Evolutionary conservation across 1,140 invertebrate species (phyloP).

Genomic region (Whitmania pigra): DNA sequence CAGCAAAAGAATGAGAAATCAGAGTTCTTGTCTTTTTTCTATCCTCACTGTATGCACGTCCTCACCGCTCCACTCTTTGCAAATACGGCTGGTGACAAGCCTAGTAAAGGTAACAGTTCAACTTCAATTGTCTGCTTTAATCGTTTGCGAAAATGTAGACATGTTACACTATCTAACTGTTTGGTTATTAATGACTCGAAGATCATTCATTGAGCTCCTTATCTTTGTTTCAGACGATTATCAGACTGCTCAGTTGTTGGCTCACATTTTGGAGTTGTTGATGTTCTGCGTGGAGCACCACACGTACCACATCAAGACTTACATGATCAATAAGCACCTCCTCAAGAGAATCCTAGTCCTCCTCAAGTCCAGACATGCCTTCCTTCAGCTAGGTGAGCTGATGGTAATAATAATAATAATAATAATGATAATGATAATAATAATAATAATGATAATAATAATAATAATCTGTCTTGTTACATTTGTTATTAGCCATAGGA

Average conservation of each 20-base stretch:
- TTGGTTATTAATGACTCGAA: background rate
- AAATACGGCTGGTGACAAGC: constrained; percentile 74
- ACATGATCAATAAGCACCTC: constrained; percentile 90
- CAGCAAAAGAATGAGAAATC: constrained; percentile 81
- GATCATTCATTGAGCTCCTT: background rate
- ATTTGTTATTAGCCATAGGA: too few relatives aligned
- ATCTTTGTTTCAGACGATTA: constrained; percentile 63
- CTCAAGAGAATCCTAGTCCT: constrained; percentile 82
- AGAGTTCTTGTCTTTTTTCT: constrained; percentile 96
- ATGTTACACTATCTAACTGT: background rate
- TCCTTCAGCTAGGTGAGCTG: constrained; percentile 80
- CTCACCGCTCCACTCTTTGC: constrained; percentile 75
- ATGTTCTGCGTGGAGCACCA: constrained; percentile 99
- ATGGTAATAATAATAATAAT: too few relatives aligned
- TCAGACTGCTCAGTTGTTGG: constrained; percentile 83
- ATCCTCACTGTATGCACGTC: constrained; percentile 91
- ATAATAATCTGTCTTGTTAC: background rate
- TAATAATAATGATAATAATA: too few relatives aligned
- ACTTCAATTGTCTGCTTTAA: background rate
- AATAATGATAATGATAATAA: too few relatives aligned
- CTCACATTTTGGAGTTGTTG: constrained; percentile 82
- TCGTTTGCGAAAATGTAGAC: background rate
- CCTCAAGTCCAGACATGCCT: constrained; percentile 94
- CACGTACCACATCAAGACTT: constrained; percentile 95
- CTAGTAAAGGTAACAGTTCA: constrained; percentile 49